phyloP scores from a whole-genome alignment of 1,140 invertebrate genomes.

The Spodoptera litura region DNA sequence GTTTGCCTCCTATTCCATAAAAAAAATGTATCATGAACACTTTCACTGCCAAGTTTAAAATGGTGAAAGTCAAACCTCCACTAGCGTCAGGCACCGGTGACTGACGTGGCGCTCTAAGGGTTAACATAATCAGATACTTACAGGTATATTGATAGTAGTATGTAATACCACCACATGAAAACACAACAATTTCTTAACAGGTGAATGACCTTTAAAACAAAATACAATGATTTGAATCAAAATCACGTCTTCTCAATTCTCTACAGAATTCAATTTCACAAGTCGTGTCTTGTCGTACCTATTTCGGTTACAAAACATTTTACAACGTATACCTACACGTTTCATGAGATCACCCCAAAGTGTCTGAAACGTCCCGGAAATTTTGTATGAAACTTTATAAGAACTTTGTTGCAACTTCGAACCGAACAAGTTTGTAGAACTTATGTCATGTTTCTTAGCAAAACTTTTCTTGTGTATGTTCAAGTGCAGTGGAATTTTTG shows the following conservation, averaged over 20 bases:
- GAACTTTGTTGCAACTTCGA: slow-evolving; percentile 21
- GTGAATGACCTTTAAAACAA: no score
- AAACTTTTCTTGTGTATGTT: not conserved
- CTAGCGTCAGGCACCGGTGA: no score
- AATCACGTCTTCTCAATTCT: not conserved
- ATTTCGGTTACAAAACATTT: slow-evolving; percentile 1
- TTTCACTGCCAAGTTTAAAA: no score
- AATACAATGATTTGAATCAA: not conserved
- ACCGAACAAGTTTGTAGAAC: slow-evolving; percentile 11
- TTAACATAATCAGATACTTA: no score
- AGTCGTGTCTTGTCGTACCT: not conserved
- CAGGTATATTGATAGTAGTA: no score
- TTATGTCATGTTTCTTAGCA: slow-evolving; percentile 13
- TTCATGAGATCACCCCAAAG: slow-evolving; percentile 12
- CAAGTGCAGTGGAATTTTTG: not conserved
- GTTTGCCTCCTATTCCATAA: no score
- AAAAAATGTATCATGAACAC: no score
- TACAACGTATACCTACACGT: slow-evolving; percentile 21
- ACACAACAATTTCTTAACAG: no score
- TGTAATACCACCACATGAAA: no score
- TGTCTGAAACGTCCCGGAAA: slow-evolving; percentile 20
- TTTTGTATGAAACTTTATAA: slow-evolving; percentile 38
- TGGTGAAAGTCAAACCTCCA: no score
- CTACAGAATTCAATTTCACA: not conserved
- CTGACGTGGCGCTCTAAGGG: no score